These are phyloP conservation scores for Thermophis baileyi DNA, from an alignment of 2,113 vertebrate genomes.

Conservation along the genomic window DNA sequence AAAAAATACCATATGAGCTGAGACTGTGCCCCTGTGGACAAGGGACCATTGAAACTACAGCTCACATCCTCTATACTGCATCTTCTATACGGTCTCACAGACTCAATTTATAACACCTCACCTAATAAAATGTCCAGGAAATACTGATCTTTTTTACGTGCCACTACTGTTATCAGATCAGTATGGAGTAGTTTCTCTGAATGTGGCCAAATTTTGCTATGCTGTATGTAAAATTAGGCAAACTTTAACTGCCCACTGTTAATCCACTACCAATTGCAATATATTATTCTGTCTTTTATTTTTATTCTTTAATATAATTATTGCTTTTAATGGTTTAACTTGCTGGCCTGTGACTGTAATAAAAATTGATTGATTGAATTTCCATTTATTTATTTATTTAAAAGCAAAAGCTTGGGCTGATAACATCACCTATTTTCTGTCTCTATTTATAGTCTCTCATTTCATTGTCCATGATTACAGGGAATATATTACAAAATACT, in stretches of 20 bases:
- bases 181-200: background rate
- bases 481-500: slow-evolving; percentile 31
- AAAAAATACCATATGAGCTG: no score
- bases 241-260: background rate
- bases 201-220: background rate
- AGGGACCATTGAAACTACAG: no score
- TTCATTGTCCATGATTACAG: slow-evolving; percentile 11
- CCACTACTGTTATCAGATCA: background rate
- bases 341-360: background rate
- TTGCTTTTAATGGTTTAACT: no score
- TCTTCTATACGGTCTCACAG: background rate
- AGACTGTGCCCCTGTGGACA: no score
- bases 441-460: background rate
- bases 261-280: background rate
- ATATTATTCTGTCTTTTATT: background rate
- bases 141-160: background rate
- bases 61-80: no score
- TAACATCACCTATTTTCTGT: background rate
- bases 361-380: background rate
- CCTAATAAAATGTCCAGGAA: background rate
- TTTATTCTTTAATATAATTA: no score
- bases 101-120: background rate
- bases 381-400: background rate
- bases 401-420: background rate
- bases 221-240: background rate